Base-by-base conservation (phyloP, 2,113 vertebrate genomes). In the Epinephelus lanceolatus region DNA sequence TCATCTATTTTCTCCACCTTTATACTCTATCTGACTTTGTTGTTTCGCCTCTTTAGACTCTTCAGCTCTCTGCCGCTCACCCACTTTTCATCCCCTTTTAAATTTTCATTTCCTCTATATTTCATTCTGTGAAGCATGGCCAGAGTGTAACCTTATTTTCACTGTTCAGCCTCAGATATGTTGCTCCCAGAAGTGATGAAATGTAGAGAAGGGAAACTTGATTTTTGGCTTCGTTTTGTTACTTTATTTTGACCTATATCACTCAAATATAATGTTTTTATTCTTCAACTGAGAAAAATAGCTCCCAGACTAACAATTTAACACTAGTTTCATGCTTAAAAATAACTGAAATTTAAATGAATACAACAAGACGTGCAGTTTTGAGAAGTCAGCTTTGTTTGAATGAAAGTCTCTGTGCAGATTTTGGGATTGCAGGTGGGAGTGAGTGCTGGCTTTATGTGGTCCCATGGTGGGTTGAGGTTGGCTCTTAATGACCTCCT, bases 401-500 rank as follows among this genome's bases (percentile, higher is more conserved):
- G 71, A 49, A 49, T 27, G 25, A 23, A 17, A 15, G 67, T 25
- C 27, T 62, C 30, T 13, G 42, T 53, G 51, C 78, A 65, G 63
- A 55, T 74, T 78, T 71, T 62, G 57, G 62, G 79, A 68, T 81
- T 86, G 81, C 80, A 84, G 83, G 84, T 87, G 90, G 80, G 87
- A 67, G 81, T 83, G 88, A 27, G 70, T 5, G 67, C 76, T 8
- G 68, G 74, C 88, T 82, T 86, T 80, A 76, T 59, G 42, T 80
- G 65, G 62, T 88, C 81, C 84, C 60, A 59, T 94, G 92, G 78
- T 79, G 90, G 67, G 86, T 83, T 59, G 76, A 88, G 78, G 68
- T 89, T 86, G 89, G 80, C 83, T 92, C 91, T 89, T 95, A 95
- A 95, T 95, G 92, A 90, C 94, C 89, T 93, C 87, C 89, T 93